Evolutionary conservation across 2,888 invertebrate genomes (phyloP), one percentile per base, ranked within the genome.

Genomic region (Eristalis arbustorum): DNA sequence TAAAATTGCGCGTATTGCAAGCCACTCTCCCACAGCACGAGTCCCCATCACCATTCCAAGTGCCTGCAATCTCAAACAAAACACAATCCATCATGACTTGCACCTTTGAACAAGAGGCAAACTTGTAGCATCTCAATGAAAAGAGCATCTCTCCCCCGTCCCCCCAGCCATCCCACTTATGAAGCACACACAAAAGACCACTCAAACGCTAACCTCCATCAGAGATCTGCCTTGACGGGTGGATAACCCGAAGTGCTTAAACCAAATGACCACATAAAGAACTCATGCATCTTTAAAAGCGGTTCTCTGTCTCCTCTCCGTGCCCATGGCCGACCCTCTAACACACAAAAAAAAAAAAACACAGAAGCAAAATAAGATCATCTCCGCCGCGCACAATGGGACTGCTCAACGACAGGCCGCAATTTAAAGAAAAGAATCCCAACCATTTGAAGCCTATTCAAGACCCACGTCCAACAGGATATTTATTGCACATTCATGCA

Each of bases 401-500:
- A 57, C 49, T 23, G 59, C 31, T 57, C 57, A 66, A 18, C 37
- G 37, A 59, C 34, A 66, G 72, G 67, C 67, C 62, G 77, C 67
- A 69, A 69, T 74, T 74, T 84, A 74, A 73, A 75, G 61, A 57
- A 68, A 80, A 56, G 74, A 72, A 67, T 83, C 71, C 61, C 63
- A 5, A 59, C 75, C 83, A 74, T 85, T 85, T 85, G 25, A 77
- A 81, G 81, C 85, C 85, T 73, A 81, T 81, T 85, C 73, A 85
- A 74, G 74, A 74, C 80, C 81, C 64, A 71, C 79, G 78, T 83
- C 82, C 83, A 83, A 79, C 78, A 79, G 87, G 83, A 87, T 83
- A 78, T 87, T 87, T 83, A 87, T 87, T 83, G 83, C 87, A 87
- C 87, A 84, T 84, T 84, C 69, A 75, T 84, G 84, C 79, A 84